Conservation (phyloP, 2,797 vertebrate genomes). For the Cirrhinus mrigala region DNA sequence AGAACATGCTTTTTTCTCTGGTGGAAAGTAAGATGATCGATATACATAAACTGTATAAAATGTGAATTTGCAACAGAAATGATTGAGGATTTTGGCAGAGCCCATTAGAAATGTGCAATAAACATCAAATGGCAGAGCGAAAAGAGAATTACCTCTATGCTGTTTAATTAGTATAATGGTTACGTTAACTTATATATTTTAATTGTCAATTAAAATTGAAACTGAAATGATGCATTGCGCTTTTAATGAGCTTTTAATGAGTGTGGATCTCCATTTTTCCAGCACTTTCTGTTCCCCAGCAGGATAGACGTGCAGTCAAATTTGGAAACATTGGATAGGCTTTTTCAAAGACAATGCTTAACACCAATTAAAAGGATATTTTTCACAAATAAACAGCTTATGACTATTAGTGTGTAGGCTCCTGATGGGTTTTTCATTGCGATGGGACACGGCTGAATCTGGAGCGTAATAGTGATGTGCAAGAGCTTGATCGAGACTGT, state of each 20-base stretch:
- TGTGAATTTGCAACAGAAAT: slow-evolving; percentile 11
- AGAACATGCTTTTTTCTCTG: background rate
- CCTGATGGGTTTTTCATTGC: slow-evolving; percentile 48
- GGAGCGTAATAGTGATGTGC: slow-evolving; percentile 23
- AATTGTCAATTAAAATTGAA: slow-evolving; percentile 79
- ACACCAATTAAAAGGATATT: slow-evolving; percentile 61
- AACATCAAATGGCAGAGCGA: slow-evolving; percentile 69
- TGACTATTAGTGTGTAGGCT: slow-evolving; percentile 57
- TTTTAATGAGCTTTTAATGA: slow-evolving; percentile 80
- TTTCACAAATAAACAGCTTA: slow-evolving; percentile 60
- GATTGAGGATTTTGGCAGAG: slow-evolving; percentile 53
- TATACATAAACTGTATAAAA: background rate
- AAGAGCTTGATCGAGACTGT: background rate
- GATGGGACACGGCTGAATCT: slow-evolving; percentile 21
- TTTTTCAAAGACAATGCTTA: slow-evolving; percentile 59
- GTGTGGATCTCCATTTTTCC: slow-evolving; percentile 70
- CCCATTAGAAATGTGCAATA: slow-evolving; percentile 70
- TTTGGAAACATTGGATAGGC: slow-evolving; percentile 59
- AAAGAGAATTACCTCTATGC: slow-evolving; percentile 67
- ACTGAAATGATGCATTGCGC: slow-evolving; percentile 76
- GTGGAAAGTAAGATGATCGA: slow-evolving; percentile 11
- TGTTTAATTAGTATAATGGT: slow-evolving; percentile 79
- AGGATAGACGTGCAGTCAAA: slow-evolving; percentile 58
- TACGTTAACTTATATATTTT: slow-evolving; percentile 77
- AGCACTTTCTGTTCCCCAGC: slow-evolving; percentile 71